Conservation (phyloP, 1,140 invertebrate genomes). For the Globodera rostochiensis region DNA sequence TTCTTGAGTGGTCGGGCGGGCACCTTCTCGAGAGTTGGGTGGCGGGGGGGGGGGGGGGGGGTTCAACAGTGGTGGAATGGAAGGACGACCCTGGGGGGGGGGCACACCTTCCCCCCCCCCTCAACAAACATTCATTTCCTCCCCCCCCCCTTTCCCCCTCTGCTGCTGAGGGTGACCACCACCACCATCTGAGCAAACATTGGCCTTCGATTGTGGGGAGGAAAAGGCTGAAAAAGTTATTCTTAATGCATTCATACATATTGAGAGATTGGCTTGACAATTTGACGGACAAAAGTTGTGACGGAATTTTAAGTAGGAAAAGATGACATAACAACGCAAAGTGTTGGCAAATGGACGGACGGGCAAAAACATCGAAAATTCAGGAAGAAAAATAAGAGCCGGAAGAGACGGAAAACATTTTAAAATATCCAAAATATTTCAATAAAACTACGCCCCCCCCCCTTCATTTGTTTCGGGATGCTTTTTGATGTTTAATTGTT, state of each 20-base stretch:
- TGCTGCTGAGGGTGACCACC: too few relatives aligned
- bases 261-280: neutral
- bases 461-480: neutral
- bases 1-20: neutral
- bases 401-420: too few relatives aligned
- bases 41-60: too few relatives aligned
- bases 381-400: too few relatives aligned
- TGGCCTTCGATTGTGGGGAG: neutral
- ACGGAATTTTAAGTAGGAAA: neutral
- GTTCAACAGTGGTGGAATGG: neutral
- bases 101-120: neutral
- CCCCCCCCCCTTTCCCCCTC: too few relatives aligned
- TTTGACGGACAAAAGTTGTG: neutral
- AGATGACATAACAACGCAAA: neutral
- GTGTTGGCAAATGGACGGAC: neutral
- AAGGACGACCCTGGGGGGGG: neutral
- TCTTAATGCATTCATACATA: conserved; percentile 2
- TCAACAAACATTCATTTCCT: too few relatives aligned
- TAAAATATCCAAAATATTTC: too few relatives aligned
- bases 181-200: neutral
- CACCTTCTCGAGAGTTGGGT: neutral
- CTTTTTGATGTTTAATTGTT: conserved; percentile 1
- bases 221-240: neutral
- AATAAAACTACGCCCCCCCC: too few relatives aligned
- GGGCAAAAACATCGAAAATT: neutral